A percentile compares a stretch with the other conserved stretches of the same genome.
phyloP scores from a whole-genome alignment of 92 coral and sea anemone genomes.

The Parazoanthus swiftii region DNA sequence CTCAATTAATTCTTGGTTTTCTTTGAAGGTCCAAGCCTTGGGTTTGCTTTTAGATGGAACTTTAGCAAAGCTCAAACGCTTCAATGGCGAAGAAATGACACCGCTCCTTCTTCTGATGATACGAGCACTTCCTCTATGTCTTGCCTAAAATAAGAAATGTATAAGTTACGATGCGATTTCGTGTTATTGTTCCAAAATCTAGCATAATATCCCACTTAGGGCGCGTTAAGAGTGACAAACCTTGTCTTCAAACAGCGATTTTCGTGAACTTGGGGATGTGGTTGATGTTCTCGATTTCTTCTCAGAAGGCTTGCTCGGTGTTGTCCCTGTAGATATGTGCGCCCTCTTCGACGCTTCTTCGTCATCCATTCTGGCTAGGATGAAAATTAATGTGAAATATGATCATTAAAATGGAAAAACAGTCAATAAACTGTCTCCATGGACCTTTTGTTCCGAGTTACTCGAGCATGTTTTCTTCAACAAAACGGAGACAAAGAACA shows the following conservation, averaged over 20 bases:
- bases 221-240: not conserved
- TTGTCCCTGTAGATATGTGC: conserved; percentile 21
- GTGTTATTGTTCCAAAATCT: not conserved
- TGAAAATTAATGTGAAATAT: not conserved
- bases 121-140: conserved; percentile 1
- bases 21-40: conserved; percentile 11
- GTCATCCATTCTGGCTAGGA: conserved; percentile 32
- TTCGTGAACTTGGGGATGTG: too few relatives aligned
- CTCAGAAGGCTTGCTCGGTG: conserved; percentile 18
- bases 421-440: conserved; percentile 19
- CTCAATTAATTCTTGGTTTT: conserved; percentile 18
- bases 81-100: conserved; percentile 1
- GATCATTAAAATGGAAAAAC: conserved; percentile 13
- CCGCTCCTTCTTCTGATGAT: not conserved
- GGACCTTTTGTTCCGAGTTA: not conserved
- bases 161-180: too few relatives aligned
- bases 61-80: not conserved
- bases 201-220: not conserved
- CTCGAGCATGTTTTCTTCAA: conserved; percentile 13
- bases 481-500: not conserved
- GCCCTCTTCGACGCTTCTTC: conserved; percentile 25
- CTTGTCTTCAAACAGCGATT: not conserved
- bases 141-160: not conserved
- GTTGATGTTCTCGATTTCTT: too few relatives aligned
- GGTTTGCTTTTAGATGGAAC: not conserved